Conservation (phyloP, 2,113 vertebrate species). For the Piaya cayana region DNA sequence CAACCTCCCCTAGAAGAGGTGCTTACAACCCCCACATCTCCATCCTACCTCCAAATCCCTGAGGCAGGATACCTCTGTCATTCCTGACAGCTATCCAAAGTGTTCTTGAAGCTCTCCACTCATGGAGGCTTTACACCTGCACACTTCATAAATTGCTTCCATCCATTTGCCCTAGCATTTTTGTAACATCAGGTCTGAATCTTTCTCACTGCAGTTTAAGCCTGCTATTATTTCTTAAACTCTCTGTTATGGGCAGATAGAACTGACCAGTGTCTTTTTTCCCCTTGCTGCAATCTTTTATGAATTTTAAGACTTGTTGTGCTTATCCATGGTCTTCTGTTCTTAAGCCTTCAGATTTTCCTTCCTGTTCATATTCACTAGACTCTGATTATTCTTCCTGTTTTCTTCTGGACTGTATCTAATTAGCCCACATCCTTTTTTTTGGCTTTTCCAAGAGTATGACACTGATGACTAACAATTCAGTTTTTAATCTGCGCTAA, state of each 20-base stretch:
- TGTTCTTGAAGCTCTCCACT: not conserved
- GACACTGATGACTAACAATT: conserved; percentile 17
- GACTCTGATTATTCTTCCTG: not conserved
- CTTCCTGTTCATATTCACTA: not conserved
- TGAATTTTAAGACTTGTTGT: not conserved
- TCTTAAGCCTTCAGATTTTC: not conserved
- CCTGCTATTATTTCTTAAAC: not conserved
- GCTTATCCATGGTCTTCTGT: not conserved
- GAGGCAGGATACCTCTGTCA: not conserved
- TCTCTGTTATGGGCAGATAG: not conserved
- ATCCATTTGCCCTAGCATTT: not conserved
- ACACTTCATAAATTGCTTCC: not conserved
- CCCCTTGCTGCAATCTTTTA: not conserved
- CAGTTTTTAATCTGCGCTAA: not conserved
- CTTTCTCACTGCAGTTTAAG: not conserved
- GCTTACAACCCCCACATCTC: not conserved
- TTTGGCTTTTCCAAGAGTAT: not conserved
- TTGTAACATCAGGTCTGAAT: not conserved
- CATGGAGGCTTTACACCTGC: not conserved
- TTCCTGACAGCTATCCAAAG: not conserved
- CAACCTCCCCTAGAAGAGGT: not conserved
- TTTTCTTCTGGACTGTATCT: conserved; percentile 3
- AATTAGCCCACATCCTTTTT: not conserved
- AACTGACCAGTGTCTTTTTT: not conserved
- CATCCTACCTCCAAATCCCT: not conserved